A percentile compares a stretch with the other conserved stretches of the same genome.
phyloP scores from a whole-genome alignment of 2,113 vertebrate genomes.

The Ameiurus melas region DNA sequence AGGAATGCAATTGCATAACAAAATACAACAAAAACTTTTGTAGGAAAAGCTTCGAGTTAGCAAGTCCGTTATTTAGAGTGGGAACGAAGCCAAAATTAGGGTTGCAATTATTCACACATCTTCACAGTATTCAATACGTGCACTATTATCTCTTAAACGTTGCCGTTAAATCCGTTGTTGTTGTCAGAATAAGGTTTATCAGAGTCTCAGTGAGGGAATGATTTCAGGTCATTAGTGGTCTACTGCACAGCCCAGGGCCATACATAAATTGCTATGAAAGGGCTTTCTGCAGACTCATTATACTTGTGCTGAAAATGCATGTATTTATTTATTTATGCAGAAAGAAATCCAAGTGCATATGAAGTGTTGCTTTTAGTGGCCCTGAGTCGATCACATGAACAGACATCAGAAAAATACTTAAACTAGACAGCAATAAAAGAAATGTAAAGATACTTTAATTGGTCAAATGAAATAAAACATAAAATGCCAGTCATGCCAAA shows the following conservation, averaged over 20 bases:
- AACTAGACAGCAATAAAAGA: neutral
- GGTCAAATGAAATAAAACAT: neutral
- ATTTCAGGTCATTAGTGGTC: constrained; percentile 45
- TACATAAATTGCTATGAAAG: constrained; percentile 23
- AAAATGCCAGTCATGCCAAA: neutral
- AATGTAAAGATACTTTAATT: neutral
- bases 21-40: neutral
- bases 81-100: neutral
- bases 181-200: constrained; percentile 25
- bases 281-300: constrained; percentile 39
- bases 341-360: neutral
- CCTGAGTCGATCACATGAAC: neutral
- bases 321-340: constrained; percentile 28
- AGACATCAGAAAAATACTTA: neutral
- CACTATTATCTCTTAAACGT: constrained; percentile 3
- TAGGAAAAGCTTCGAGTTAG: neutral
- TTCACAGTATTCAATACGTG: neutral
- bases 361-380: neutral
- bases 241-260: constrained; percentile 23
- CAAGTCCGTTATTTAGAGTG: neutral
- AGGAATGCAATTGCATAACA: constrained; percentile 7
- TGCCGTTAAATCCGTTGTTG: neutral
- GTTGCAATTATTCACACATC: neutral
- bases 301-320: neutral
- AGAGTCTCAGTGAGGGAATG: neutral